Percentiles rank a stretch among this genome's conserved stretches.
Evolutionary conservation across 1,140 invertebrate genomes (phyloP).

Genomic region (Tenebrio molitor): DNA sequence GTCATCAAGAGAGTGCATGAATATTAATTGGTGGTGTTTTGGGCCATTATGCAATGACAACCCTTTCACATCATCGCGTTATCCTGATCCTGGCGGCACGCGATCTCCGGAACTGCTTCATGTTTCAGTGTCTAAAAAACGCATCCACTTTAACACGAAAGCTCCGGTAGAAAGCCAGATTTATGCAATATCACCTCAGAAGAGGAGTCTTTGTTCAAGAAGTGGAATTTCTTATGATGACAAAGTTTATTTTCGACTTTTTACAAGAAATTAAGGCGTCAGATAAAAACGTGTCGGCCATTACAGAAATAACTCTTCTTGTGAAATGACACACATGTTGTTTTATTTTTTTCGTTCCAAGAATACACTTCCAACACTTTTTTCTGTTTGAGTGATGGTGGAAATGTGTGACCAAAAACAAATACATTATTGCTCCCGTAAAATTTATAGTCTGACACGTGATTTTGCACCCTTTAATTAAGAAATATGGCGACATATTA

Average conservation of each 20-base stretch:
- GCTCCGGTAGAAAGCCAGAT: slow-evolving; percentile 1
- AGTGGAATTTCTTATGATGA: slow-evolving; percentile 12
- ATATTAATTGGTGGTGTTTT: slow-evolving; percentile 3
- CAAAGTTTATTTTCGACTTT: slow-evolving; percentile 23
- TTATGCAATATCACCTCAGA: slow-evolving; percentile 19
- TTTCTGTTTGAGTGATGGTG: neutral
- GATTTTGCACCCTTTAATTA: slow-evolving; percentile 36
- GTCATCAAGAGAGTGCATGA: neutral
- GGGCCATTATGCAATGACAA: slow-evolving; percentile 23
- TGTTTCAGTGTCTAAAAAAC: slow-evolving; percentile 14
- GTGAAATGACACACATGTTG: slow-evolving; percentile 28
- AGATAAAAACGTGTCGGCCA: slow-evolving; percentile 6
- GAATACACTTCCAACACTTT: slow-evolving; percentile 1
- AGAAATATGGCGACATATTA: slow-evolving; percentile 42
- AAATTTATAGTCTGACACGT: neutral
- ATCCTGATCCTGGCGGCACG: slow-evolving; percentile 10
- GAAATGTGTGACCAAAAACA: slow-evolving; percentile 6
- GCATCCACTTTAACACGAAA: slow-evolving; percentile 9
- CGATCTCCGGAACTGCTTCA: slow-evolving; percentile 23
- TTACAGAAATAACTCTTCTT: slow-evolving; percentile 21
- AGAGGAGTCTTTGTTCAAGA: slow-evolving; percentile 7
- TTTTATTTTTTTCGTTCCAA: neutral
- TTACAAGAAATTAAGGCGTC: neutral
- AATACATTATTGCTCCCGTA: slow-evolving; percentile 6
- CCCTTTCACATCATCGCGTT: neutral